Percentiles rank a stretch among this genome's conserved stretches.
phyloP scores from a whole-genome alignment of 2,797 vertebrate species.

The Acanthis flammea region DNA sequence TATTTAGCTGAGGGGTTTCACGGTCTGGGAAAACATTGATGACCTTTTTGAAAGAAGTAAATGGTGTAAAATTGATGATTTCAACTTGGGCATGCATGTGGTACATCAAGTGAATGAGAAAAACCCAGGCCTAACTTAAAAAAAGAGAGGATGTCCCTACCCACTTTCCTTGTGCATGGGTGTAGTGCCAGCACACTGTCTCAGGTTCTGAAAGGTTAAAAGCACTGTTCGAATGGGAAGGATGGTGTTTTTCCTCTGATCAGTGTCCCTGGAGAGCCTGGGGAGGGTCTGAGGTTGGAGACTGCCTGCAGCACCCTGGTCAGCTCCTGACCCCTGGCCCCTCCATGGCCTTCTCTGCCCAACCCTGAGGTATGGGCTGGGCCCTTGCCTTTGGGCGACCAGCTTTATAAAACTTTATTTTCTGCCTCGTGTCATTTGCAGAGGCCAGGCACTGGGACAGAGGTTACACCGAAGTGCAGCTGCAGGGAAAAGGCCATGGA shows the following conservation, averaged over 20 bases:
- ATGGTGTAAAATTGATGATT: not conserved
- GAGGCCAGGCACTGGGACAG: not conserved
- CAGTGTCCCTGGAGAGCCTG: not conserved
- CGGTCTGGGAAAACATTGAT: not conserved
- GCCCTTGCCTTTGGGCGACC: fast-evolving
- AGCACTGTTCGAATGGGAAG: fast-evolving
- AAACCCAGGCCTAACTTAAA: not conserved
- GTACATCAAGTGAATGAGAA: not conserved
- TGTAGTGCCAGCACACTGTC: not conserved
- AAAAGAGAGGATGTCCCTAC: not conserved
- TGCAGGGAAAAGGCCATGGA: not conserved
- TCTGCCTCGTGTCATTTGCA: not conserved
- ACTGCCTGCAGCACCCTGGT: conserved; percentile 3
- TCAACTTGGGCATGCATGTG: fast-evolving
- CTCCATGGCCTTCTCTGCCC: fast-evolving
- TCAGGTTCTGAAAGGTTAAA: not conserved
- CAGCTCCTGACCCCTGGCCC: not conserved
- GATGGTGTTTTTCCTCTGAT: fast-evolving
- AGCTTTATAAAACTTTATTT: not conserved
- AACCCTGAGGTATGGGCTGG: fast-evolving
- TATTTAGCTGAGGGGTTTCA: not conserved
- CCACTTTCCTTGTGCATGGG: not conserved
- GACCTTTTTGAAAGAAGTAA: not conserved
- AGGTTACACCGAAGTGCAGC: not conserved
- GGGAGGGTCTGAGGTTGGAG: not conserved